A percentile compares a stretch with the other conserved stretches of the same genome.
These are phyloP conservation scores for Sphenodon punctatus DNA, from an alignment of 2,797 vertebrate genomes.

Conservation along the genomic window DNA sequence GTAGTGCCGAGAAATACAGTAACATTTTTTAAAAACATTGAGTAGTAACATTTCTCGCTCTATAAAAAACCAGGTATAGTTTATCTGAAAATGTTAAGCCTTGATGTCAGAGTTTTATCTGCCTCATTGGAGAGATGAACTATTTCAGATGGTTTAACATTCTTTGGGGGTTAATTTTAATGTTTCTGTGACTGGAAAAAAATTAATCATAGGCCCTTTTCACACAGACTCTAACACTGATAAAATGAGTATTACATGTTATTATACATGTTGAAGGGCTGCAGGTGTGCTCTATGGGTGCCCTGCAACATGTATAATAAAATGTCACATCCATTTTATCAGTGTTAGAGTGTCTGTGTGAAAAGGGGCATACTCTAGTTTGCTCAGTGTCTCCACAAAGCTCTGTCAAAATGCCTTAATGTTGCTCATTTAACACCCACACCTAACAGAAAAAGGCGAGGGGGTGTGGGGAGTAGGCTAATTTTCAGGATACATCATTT, in stretches of 20 bases:
- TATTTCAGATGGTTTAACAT: slow-evolving; percentile 9
- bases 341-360: too few species aligned
- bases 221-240: too few species aligned
- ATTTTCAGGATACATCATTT: too few species aligned
- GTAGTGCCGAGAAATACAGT: slow-evolving; percentile 13
- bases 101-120: not conserved
- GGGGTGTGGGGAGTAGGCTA: too few species aligned
- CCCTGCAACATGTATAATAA: too few species aligned
- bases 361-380: accelerated
- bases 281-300: too few species aligned
- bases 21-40: slow-evolving; percentile 10
- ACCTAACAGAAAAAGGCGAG: too few species aligned
- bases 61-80: not conserved
- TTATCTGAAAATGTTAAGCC: not conserved
- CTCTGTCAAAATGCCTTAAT: not conserved
- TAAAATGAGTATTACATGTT: too few species aligned
- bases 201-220: too few species aligned
- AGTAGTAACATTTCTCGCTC: not conserved
- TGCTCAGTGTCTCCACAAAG: not conserved
- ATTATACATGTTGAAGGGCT: too few species aligned
- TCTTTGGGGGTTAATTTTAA: not conserved
- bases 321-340: too few species aligned
- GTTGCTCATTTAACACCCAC: too few species aligned
- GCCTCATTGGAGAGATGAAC: slow-evolving; percentile 1
- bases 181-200: not conserved